Evolutionary conservation across 2,888 invertebrate genomes (phyloP).

Genomic region (Macroteleia sp.): DNA sequence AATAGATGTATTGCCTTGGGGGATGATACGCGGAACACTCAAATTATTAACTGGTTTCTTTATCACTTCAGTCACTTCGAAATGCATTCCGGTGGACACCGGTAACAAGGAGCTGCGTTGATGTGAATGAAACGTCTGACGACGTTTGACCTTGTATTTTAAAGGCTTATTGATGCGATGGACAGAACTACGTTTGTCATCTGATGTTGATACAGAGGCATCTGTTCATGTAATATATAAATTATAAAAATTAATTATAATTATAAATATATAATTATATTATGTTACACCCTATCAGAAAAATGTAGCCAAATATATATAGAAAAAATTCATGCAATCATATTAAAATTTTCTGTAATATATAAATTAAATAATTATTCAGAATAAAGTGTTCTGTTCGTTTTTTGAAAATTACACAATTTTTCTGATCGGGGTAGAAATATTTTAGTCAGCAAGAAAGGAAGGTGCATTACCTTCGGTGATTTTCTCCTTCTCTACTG

Average conservation of each 20-base stretch:
- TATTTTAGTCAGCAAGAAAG: not conserved
- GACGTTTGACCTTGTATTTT: conserved; percentile 78
- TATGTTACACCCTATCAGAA: too few relatives aligned
- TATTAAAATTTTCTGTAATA: too few relatives aligned
- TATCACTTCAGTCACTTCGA: conserved; percentile 79
- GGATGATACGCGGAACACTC: conserved; percentile 79
- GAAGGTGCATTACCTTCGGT: conserved; percentile 70
- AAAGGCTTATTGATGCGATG: conserved; percentile 73
- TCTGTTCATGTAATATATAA: conserved; percentile 65
- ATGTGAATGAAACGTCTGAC: conserved; percentile 83
- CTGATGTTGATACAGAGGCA: conserved; percentile 72
- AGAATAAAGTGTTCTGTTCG: too few relatives aligned
- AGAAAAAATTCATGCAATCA: too few relatives aligned
- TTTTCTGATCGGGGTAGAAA: not conserved
- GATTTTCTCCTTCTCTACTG: conserved; percentile 82
- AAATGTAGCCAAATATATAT: too few relatives aligned
- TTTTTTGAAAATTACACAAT: too few relatives aligned
- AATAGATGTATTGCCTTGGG: conserved; percentile 78
- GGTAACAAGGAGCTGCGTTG: conserved; percentile 65
- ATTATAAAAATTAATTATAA: not conserved
- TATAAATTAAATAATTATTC: too few relatives aligned
- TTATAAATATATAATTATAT: not conserved
- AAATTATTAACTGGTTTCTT: conserved; percentile 78
- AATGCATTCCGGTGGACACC: conserved; percentile 67
- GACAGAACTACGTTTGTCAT: conserved; percentile 73